Evolutionary conservation across 1,140 invertebrate species (phyloP), one percentile per base, ranked within the genome.

Genomic region (Mercenaria mercenaria): DNA sequence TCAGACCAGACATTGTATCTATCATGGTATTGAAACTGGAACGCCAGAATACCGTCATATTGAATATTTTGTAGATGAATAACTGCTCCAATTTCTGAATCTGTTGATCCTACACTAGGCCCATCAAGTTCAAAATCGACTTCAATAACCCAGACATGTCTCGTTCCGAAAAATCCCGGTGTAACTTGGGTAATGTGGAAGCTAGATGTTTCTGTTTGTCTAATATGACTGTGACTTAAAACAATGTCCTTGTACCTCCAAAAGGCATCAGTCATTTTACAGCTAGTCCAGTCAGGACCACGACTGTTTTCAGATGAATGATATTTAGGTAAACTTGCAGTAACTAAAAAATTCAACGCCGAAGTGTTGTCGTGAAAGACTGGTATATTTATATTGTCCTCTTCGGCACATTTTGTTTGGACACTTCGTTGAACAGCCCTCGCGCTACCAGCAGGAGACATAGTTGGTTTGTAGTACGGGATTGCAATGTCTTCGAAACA

Each of bases 81-180:
- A 29, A 59, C 79, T 20, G 92, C 90, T 6, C 93, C 93, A 18
- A 93, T 91, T 34, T 91, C 90, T 15, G 93, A 91, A 69, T 93
- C 92, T 37, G 90, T 89, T n/a, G 52, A 47, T 47, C 93, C 92
- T 18, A 88, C 52, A 18, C 61, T 72, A 32, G 77, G 87, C 20
- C 91, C 92, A 23, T 64, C 64, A 0, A 91, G 56, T 41, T 32
- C 69, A 56, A 94, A 93, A 15, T 85, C 72, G 6, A 93, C 74
- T 52, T 84, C 69, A 23, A 90, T 72, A 10, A 50, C 43, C 41
- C 29, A 41, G 20, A 56, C 52, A 15, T 23, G 10, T 4, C 85
- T 81, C 52, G 34, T 10, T n/a, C 6, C 26, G 20, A 20, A 13
- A 32, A 76, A n/a, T 83, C 2, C 69, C 10, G 15, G 29, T 67